A percentile compares a stretch with the other conserved stretches of the same genome.
phyloP scores from a whole-genome alignment of 1,140 invertebrate genomes.

The Pogonognathellus flavescens region DNA sequence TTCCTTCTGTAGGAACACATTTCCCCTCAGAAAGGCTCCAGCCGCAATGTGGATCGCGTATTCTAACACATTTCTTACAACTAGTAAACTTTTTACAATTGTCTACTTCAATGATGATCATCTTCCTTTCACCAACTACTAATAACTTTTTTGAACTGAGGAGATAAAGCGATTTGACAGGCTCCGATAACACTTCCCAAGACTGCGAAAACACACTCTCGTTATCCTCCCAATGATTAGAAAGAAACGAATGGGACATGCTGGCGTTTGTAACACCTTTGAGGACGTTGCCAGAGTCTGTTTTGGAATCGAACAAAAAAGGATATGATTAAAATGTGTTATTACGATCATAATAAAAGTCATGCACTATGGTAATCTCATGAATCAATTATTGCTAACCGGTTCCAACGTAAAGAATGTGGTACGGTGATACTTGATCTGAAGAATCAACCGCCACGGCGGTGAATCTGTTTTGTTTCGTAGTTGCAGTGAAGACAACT shows the following conservation, averaged over 20 bases:
- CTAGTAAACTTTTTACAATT: conserved; percentile 72
- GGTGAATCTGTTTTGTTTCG: conserved; percentile 58
- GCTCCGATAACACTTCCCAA: conserved; percentile 62
- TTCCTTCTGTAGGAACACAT: background rate
- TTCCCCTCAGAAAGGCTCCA: background rate
- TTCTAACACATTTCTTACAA: conserved; percentile 85
- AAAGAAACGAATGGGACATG: conserved; percentile 76
- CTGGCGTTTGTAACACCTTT: conserved; percentile 88
- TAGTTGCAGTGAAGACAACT: conserved; percentile 53
- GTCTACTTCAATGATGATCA: conserved; percentile 85
- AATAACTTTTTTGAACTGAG: conserved; percentile 82
- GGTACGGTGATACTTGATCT: conserved; percentile 85
- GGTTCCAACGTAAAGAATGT: conserved; percentile 94
- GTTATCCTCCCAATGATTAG: conserved; percentile 79
- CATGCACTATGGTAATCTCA: too few species aligned
- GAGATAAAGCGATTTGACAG: conserved; percentile 69
- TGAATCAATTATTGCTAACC: conserved; percentile 71
- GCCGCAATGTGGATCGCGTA: conserved; percentile 98
- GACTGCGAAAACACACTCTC: conserved; percentile 67
- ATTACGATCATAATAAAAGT: background rate
- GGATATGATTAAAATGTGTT: background rate
- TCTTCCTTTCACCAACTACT: conserved; percentile 88
- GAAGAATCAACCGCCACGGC: conserved; percentile 92
- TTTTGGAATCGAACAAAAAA: conserved; percentile 63
- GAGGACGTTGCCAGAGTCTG: conserved; percentile 90